Evolutionary conservation across 2,888 invertebrate genomes (phyloP), one percentile per base, ranked within the genome.

Genomic region (Dastarcus helophoroides): DNA sequence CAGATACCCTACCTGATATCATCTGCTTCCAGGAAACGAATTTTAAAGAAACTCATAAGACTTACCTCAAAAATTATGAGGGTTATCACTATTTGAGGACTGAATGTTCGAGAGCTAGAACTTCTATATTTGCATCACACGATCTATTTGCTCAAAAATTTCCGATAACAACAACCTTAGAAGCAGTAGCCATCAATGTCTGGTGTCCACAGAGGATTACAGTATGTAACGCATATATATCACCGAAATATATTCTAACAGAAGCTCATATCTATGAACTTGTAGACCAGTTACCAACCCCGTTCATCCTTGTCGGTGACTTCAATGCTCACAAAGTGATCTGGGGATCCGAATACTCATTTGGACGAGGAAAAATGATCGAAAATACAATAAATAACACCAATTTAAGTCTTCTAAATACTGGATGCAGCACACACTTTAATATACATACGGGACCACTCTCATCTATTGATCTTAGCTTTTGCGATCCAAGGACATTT

Each of bases 1-100:
- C 33, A 10, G 13, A 26, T 4, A 10, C 9, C 9, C 8, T 6
- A 10, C 30, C 38, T 7, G 23, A 29, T 10, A 25, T 32, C 10
- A 16, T 35, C 7, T 36, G 31, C 21, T 24, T 36, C n/a, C 36
- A 33, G 29, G 39, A 34, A 32, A 39, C 34, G 4, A 35, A 36
- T 21, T 36, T 39, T 12, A 33, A 29, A 26, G 26, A 14, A 4
- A 11, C 17, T n/a, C 31, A 39, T 4, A 31, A 31, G 8, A 26
- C 26, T n/a, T 7, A 23, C 2, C 32, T 39, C 3, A 36, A 29
- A 31, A 31, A 32, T 15, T 36, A 26, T 14, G 13, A 29, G 19
- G 25, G 22, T n/a, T 26, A 29, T 7, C 30, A 35, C 14, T 7
- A 26, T 3, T 13, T 31, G 6, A 28, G 26, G 13, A 31, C 22